A percentile compares a stretch with the other conserved stretches of the same genome.
phyloP scores from a whole-genome alignment of 2,888 invertebrate genomes.

The Ischnus inquisitorius region DNA sequence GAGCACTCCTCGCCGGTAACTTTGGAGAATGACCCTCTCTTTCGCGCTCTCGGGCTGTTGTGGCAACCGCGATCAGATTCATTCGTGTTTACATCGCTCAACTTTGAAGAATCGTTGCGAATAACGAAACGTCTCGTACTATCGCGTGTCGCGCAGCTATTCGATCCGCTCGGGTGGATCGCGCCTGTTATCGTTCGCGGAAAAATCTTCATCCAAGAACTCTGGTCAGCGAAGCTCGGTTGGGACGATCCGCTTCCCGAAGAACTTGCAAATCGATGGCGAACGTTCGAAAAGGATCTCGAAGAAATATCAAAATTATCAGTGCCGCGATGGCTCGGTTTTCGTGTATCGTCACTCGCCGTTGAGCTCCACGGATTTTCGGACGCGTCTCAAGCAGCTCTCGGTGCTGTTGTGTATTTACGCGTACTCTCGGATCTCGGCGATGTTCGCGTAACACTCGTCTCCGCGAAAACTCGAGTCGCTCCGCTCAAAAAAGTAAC shows the following conservation, averaged over 20 bases:
- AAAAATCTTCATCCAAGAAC: constrained; percentile 61
- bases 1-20: not conserved
- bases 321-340: constrained; percentile 58
- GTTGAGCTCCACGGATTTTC: constrained; percentile 63
- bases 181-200: constrained; percentile 56
- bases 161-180: constrained; percentile 65
- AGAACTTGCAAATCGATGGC: constrained; percentile 39
- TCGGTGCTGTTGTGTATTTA: constrained; percentile 55
- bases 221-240: constrained; percentile 52
- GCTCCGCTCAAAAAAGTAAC: constrained; percentile 61
- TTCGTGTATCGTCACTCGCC: not conserved
- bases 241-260: constrained; percentile 53
- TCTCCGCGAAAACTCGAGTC: constrained; percentile 65
- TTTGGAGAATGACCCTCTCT: constrained; percentile 22
- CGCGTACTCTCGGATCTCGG: constrained; percentile 24
- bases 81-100: constrained; percentile 44
- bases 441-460: constrained; percentile 35
- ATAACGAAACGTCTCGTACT: constrained; percentile 50
- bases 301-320: not conserved
- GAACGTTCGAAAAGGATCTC: not conserved
- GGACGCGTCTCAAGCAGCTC: constrained; percentile 58
- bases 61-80: constrained; percentile 56
- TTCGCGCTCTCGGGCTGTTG: constrained; percentile 54
- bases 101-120: not conserved
- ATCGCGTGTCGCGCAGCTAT: constrained; percentile 50